Conservation (phyloP, 2,888 invertebrate genomes). For the Spodoptera exigua region DNA sequence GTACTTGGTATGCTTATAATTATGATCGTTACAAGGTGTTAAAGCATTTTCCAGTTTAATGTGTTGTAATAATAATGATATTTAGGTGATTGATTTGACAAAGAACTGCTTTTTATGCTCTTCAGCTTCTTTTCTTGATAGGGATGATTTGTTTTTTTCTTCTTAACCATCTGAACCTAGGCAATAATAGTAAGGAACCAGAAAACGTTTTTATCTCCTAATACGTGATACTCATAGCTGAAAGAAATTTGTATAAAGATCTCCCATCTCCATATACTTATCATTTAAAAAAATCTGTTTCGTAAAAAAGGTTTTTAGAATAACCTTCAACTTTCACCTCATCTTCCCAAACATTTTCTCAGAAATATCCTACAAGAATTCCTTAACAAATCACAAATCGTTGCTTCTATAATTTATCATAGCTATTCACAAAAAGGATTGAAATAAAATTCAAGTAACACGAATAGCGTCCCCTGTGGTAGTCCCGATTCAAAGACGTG, state of each 20-base stretch:
- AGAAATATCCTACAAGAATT: constrained; percentile 15
- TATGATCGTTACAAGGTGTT: background rate
- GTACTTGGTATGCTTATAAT: background rate
- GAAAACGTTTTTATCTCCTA: too few species aligned
- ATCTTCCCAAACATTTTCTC: background rate
- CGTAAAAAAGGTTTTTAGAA: background rate
- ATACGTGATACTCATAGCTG: too few species aligned
- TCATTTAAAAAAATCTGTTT: too few species aligned
- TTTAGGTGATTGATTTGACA: too few species aligned
- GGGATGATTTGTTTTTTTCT: too few species aligned
- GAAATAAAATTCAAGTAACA: constrained; percentile 47
- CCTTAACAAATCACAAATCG: constrained; percentile 29
- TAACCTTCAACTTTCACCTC: background rate
- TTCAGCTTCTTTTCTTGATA: too few species aligned
- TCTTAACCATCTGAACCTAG: too few species aligned
- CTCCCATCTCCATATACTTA: too few species aligned
- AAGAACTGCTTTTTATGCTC: too few species aligned
- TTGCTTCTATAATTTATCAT: constrained; percentile 49
- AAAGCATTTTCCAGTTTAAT: constrained; percentile 10
- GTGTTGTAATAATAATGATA: background rate
- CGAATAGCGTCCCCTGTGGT: constrained; percentile 38
- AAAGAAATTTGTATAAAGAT: too few species aligned
- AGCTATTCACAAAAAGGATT: constrained; percentile 42
- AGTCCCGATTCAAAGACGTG: constrained; percentile 45
- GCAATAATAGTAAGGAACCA: too few species aligned